A percentile compares a stretch with the other conserved stretches of the same genome.
phyloP scores from a whole-genome alignment of 2,797 vertebrate genomes.

The Enteromius radiatus region DNA sequence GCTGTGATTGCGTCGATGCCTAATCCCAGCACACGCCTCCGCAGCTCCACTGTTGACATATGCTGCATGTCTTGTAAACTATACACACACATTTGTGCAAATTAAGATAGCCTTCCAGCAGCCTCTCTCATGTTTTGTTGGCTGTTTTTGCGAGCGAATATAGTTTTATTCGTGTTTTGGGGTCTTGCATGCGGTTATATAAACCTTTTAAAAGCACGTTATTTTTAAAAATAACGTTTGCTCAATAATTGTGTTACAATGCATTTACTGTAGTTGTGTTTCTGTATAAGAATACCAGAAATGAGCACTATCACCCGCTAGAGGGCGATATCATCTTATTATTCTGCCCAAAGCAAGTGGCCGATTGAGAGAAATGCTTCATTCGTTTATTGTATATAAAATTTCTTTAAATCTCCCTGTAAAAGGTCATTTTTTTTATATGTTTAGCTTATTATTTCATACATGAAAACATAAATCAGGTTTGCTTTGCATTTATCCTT shows the following conservation, averaged over 20 bases:
- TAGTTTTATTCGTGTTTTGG: not conserved
- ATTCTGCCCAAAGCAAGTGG: not conserved
- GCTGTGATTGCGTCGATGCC: constrained; percentile 45
- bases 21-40: constrained; percentile 55
- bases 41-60: constrained; percentile 23
- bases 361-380: not conserved
- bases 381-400: not conserved
- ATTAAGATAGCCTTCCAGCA: not conserved
- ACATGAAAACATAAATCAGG: not conserved
- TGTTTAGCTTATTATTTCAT: not conserved
- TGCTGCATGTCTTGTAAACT: not conserved
- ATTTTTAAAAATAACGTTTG: not conserved
- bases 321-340: constrained; percentile 8
- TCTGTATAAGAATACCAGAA: not conserved
- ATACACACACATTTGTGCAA: not conserved
- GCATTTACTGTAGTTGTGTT: not conserved
- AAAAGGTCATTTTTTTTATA: not conserved
- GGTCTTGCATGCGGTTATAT: not conserved
- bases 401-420: not conserved
- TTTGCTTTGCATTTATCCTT: not conserved
- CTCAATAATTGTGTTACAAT: not conserved
- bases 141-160: not conserved
- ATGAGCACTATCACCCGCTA: not conserved
- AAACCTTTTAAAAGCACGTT: not conserved
- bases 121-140: not conserved